Evolutionary conservation across 2,888 invertebrate species (phyloP), one percentile per base, ranked within the genome.

Genomic region (Unio delphinus): DNA sequence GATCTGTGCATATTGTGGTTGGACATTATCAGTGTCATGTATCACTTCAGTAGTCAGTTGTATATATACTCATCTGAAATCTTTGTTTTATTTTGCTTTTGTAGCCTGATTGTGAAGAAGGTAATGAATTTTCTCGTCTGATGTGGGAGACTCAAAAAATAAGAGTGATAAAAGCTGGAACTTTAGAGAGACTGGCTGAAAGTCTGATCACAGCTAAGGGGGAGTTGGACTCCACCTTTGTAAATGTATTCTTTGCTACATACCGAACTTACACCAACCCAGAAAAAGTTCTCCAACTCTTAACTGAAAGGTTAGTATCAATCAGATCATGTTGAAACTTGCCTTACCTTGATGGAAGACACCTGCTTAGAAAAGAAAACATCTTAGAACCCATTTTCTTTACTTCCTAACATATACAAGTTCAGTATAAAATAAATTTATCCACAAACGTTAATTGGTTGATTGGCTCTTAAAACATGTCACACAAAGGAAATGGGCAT

Each of bases 151-250:
- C 88, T 20, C 86, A 88, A 76, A 87, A 88, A 73, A 80, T 86
- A 26, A 76, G 83, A 20, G 86, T 87, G 59, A 85, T 99, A 80
- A 98, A 98, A 91, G 98, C 98, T 23, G 99, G 98, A 69, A 97
- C 98, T 4, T 93, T 99, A 82, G 95, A 96, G 88, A 94, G 95
- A 85, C 93, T 99, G 78, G 96, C 99, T 70, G 98, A 98, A 91
- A 95, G 96, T 71, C 92, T 98, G 82, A 95, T 96, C 75, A 96
- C 96, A 69, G 97, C 97, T 90, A 95, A 96, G 86, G 98, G 98
- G 61, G 97, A 98, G 91, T 92, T 98, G 84, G 98, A 99, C 92
- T 97, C 97, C 74, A 97, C 98, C 55, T 98, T 98, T 91, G 96
- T 99, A 90, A 88, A 98, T 91, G 97, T 98, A 65, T 99, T 99